Evolutionary conservation across 1,140 invertebrate genomes (phyloP), one percentile per base, ranked within the genome.

Genomic region (Euura lappo): DNA sequence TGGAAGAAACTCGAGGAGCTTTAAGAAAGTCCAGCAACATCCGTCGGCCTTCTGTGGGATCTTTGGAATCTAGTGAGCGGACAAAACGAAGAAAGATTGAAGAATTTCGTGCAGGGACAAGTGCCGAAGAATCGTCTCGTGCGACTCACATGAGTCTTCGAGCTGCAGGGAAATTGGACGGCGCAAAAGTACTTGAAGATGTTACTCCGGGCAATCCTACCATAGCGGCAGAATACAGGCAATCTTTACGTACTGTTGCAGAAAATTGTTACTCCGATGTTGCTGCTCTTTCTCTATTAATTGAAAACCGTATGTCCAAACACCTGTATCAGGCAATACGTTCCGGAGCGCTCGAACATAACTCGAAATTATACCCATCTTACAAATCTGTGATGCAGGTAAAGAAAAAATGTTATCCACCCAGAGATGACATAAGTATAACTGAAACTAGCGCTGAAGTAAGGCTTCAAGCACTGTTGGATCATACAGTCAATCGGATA

Each of bases 371-470:
- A 11, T 72, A 68, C 43, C 45, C 65, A 10, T 72, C 65, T n/a
- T 11, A 68, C n/a, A 68, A 72, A 46, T 68, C 67, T 7, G 46
- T 72, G 0, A 68, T 47, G 28, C 66, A 72, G 68, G 65, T 45
- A 44, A 28, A 43, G 42, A 45, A 6, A 46, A 45, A 72, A 68
- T 60, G 44, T 46, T 47, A 72, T 66, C 71, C 28, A 47, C n/a
- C 3, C 13, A 68, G 42, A 72, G 42, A 8, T 74, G 45, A 64
- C 28, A 45, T 74, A 72, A 65, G 7, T 72, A 45, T 76, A 45
- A 79, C 69, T 44, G 74, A 77, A 68, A 72, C 45, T 45, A 65
- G 45, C 70, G 77, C 71, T 67, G 72, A 79, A 77, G 73, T 75
- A 47, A 65, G 71, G 28, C 66, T 78, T 67, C 77, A 79, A 77